Conservation (phyloP, 1,140 invertebrate species). For the Lasioglossum baleicum region DNA sequence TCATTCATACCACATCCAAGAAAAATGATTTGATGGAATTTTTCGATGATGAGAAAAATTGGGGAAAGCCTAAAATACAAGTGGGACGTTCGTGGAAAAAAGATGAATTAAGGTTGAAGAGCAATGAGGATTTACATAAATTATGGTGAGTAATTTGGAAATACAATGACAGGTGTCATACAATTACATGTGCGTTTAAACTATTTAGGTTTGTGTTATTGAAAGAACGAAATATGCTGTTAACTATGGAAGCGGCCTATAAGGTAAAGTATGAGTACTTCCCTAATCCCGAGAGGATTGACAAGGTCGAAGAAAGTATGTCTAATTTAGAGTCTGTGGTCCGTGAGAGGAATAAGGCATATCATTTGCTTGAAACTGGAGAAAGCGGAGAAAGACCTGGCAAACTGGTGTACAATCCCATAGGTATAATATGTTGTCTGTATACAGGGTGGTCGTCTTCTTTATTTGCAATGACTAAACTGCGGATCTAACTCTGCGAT, state of each 20-base stretch:
- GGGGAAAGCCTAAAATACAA: conserved; percentile 88
- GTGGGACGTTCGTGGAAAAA: conserved; percentile 93
- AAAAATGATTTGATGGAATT: conserved; percentile 90
- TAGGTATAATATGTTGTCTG: conserved; percentile 79
- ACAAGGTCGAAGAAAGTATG: conserved; percentile 98
- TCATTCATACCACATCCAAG: conserved; percentile 76
- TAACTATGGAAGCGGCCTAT: conserved; percentile 96
- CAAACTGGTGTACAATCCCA: conserved; percentile 80
- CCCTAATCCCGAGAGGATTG: conserved; percentile 96
- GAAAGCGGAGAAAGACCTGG: conserved; percentile 88
- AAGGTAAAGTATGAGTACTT: conserved; percentile 86
- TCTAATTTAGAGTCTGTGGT: conserved; percentile 95
- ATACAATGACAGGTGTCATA: neutral
- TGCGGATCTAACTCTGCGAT: no score
- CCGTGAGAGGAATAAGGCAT: conserved; percentile 95
- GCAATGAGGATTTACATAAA: conserved; percentile 97
- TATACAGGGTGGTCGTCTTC: no score
- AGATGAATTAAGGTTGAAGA: conserved; percentile 97
- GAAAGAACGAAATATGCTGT: conserved; percentile 98
- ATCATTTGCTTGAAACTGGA: conserved; percentile 94
- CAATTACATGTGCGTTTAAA: conserved; percentile 29
- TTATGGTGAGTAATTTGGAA: conserved; percentile 87
- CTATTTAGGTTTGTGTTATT: conserved; percentile 90
- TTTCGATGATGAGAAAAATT: conserved; percentile 94
- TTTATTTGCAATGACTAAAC: no score